A percentile compares a stretch with the other conserved stretches of the same genome.
Conservation (phyloP, 2,888 invertebrate species). For the Cephalotes varians region DNA sequence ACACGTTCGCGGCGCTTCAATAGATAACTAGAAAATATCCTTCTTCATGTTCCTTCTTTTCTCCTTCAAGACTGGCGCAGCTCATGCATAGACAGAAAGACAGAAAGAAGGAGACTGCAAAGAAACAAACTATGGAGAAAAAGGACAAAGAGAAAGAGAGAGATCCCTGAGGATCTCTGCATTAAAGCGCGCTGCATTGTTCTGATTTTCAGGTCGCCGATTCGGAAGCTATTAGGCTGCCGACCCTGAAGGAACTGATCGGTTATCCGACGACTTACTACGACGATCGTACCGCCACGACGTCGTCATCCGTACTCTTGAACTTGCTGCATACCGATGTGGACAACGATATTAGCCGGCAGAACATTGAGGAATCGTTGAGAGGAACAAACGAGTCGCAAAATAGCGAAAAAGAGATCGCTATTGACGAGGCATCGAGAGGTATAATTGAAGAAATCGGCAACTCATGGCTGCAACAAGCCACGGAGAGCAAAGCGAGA, state of each 20-base stretch:
- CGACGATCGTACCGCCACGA: conserved; percentile 42
- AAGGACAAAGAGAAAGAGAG: conserved; percentile 59
- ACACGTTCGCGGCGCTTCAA: conserved; percentile 45
- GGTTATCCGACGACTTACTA: conserved; percentile 66
- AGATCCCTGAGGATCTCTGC: conserved; percentile 50
- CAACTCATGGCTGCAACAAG: conserved; percentile 27
- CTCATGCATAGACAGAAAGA: conserved; percentile 40
- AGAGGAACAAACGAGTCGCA: background rate
- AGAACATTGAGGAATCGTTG: conserved; percentile 26
- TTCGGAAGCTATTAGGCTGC: conserved; percentile 76
- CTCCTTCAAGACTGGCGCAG: conserved; percentile 55
- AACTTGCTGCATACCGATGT: conserved; percentile 46
- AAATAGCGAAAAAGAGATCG: background rate
- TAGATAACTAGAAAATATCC: conserved; percentile 36
- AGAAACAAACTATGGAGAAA: background rate
- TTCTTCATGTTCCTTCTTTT: conserved; percentile 63
- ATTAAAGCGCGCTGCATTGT: conserved; percentile 72
- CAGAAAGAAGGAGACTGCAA: conserved; percentile 15
- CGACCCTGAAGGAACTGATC: conserved; percentile 82
- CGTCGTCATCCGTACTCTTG: conserved; percentile 60
- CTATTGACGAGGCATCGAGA: background rate
- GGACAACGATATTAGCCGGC: conserved; percentile 23
- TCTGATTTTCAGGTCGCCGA: conserved; percentile 84
- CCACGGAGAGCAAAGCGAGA: conserved; percentile 10
- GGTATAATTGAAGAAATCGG: conserved; percentile 21